A percentile compares a stretch with the other conserved stretches of the same genome.
These are phyloP conservation scores for Panulirus ornatus DNA, from an alignment of 1,140 invertebrate species.

Conservation along the genomic window DNA sequence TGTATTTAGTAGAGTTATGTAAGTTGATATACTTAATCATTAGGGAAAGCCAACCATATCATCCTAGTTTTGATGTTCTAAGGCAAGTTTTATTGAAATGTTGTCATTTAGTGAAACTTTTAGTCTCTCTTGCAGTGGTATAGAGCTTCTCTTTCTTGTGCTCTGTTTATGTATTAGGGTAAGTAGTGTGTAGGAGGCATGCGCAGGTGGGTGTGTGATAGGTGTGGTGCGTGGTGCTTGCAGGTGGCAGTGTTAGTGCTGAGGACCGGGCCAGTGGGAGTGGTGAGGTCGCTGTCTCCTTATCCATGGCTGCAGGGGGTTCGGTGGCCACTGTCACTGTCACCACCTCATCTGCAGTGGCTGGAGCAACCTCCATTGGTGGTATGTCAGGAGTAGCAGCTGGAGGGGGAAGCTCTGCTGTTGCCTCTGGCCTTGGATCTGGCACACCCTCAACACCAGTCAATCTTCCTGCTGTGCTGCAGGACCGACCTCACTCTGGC, in stretches of 20 bases:
- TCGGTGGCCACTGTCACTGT: conserved; percentile 18
- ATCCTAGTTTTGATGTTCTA: not conserved
- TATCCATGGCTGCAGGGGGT: conserved; percentile 47
- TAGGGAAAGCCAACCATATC: not conserved
- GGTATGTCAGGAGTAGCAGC: not conserved
- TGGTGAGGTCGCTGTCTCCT: conserved; percentile 45
- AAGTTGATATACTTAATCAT: not conserved
- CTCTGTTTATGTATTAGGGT: conserved; percentile 9
- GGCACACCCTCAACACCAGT: conserved; percentile 76
- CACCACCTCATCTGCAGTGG: conserved; percentile 11
- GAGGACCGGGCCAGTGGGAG: conserved; percentile 50
- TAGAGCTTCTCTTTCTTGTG: not conserved
- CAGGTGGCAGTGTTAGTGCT: conserved; percentile 69
- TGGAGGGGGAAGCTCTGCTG: conserved; percentile 28
- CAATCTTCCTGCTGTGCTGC: conserved; percentile 86
- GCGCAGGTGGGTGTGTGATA: conserved; percentile 39
- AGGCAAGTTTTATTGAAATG: not conserved
- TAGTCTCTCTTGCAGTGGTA: not conserved
- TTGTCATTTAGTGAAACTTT: too few relatives aligned
- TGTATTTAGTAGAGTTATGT: too few relatives aligned
- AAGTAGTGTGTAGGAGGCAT: conserved; percentile 7
- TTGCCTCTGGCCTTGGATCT: conserved; percentile 69
- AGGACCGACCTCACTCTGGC: conserved; percentile 80
- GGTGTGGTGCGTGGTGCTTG: conserved; percentile 60
- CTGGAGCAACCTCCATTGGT: not conserved